Conservation (phyloP, 1,140 invertebrate species). For the Antheraea mylitta region DNA sequence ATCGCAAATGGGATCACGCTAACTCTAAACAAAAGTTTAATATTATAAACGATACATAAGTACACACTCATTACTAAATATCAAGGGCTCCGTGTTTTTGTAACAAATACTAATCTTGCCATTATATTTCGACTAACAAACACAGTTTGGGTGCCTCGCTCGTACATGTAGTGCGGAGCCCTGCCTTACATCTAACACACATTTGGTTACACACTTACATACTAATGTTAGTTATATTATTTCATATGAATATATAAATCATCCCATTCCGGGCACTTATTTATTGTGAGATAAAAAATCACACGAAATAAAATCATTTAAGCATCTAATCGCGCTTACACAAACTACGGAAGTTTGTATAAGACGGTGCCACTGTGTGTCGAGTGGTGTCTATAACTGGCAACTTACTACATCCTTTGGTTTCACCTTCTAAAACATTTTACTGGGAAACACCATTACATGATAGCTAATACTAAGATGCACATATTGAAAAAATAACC, state of each 20-base stretch:
- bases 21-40: neutral
- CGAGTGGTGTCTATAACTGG: too few species aligned
- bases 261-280: neutral
- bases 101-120: neutral
- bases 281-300: neutral
- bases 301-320: neutral
- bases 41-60: neutral
- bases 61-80: neutral
- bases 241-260: neutral
- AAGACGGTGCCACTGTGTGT: too few species aligned
- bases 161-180: neutral
- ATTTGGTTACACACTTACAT: slow-evolving; percentile 37
- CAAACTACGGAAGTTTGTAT: too few species aligned
- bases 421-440: too few species aligned
- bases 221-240: slow-evolving; percentile 3
- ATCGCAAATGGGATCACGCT: neutral
- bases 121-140: neutral
- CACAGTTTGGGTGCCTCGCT: too few species aligned
- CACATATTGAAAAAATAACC: too few species aligned
- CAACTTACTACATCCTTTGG: too few species aligned
- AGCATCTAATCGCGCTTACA: neutral
- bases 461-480: too few species aligned
- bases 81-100: neutral
- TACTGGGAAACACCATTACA: too few species aligned
- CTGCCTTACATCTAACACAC: slow-evolving; percentile 37